Evolutionary conservation across 2,797 vertebrate genomes (phyloP), one percentile per base, ranked within the genome.

Genomic region (Hafferia zeledoni): DNA sequence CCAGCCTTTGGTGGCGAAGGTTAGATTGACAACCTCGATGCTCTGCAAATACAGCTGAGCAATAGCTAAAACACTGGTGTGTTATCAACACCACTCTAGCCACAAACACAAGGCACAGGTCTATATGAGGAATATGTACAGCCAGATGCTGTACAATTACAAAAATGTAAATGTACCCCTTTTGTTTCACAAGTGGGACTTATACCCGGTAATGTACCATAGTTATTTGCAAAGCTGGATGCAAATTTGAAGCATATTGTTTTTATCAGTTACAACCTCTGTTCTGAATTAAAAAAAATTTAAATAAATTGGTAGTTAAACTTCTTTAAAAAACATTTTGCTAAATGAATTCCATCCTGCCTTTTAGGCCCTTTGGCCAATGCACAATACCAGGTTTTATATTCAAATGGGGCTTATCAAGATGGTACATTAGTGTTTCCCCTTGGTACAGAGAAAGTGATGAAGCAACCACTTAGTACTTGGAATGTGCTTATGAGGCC

Each of bases 281-380:
- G 30, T 89, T 95, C 60, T 53, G n/a, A 92, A 59, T 47, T 89
- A 94, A 10, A 43, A 86, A 55, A 56, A 93, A 96, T 93, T 93
- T 57, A 91, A 96, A 91, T 87, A 94, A 89, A 74, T 35, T 77
- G 50, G 61, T 63, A 87, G 81, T 89, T 91, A 95, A 95, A 95
- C 60, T 88, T 85, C 94, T 95, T 94, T 82, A 37, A 69, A 81
- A 46, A 76, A 1, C 27, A 44, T 43, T 43, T 94, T 93, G 65
- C 79, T 91, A 86, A 80, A 88, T 68, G 5, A 94, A 93, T 85
- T 85, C 53, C 20, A 83, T 37, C 27, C 31, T 39, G 18, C 43
- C 23, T 81, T 75, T 85, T 59, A 80, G 63, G 50, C 24, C 57
- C 53, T 20, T 15, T 24, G 72, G 41, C 39, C 81, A 77, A 41